Percentiles rank a stretch among this genome's conserved stretches.
phyloP scores from a whole-genome alignment of 2,888 invertebrate species.

The Folsomia candida region DNA sequence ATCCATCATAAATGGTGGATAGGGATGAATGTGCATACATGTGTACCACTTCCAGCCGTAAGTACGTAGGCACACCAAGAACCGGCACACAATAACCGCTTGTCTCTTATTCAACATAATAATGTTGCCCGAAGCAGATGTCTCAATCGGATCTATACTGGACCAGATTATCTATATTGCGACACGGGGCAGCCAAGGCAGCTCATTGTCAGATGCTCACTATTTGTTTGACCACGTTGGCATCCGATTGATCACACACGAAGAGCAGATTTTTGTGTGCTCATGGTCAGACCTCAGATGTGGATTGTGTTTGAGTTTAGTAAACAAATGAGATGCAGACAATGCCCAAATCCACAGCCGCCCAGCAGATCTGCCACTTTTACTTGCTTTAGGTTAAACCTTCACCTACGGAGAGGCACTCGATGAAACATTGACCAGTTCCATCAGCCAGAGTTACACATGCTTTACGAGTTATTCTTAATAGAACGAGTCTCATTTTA shows the following conservation, averaged over 20 bases:
- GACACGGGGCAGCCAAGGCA: neutral
- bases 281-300: neutral
- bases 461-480: no score
- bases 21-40: neutral
- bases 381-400: neutral
- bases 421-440: no score
- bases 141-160: neutral
- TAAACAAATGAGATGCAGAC: neutral
- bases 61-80: no score
- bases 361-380: neutral
- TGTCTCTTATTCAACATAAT: neutral
- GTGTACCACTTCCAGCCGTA: no score
- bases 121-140: neutral
- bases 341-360: neutral
- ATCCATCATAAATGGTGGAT: neutral
- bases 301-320: neutral
- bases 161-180: neutral
- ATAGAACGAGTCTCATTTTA: no score
- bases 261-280: neutral
- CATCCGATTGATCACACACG: neutral
- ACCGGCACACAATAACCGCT: no score
- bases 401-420: no score
- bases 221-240: neutral
- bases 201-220: neutral
- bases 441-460: no score